These are phyloP conservation scores for Penelope pileata DNA, from an alignment of 2,113 vertebrate species.

Conservation along the genomic window DNA sequence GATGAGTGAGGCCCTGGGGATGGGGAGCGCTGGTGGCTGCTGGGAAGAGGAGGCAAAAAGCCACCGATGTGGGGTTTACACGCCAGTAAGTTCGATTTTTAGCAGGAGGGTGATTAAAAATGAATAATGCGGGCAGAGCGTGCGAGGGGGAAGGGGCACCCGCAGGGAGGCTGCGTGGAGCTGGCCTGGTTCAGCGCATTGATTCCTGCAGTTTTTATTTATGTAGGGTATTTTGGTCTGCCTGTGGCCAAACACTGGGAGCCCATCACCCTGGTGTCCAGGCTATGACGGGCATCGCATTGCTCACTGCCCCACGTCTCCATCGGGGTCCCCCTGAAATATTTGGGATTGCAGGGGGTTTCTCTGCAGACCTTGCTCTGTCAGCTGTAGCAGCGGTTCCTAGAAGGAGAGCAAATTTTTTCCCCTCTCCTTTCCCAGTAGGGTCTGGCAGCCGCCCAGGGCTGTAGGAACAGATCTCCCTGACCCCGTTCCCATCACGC, in stretches of 20 bases:
- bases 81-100: not conserved
- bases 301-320: not conserved
- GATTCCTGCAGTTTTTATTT: not conserved
- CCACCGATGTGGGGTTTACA: not conserved
- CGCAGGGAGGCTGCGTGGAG: not conserved
- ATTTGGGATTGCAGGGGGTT: not conserved
- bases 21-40: not conserved
- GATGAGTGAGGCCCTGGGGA: not conserved
- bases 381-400: not conserved
- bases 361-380: not conserved
- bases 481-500: conserved; percentile 42
- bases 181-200: not conserved
- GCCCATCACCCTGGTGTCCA: not conserved
- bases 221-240: not conserved
- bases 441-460: conserved; percentile 26
- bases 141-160: not conserved
- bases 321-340: not conserved
- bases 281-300: not conserved
- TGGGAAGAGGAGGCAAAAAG: not conserved
- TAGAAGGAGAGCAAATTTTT: conserved; percentile 62
- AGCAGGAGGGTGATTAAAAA: not conserved
- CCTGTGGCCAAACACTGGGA: fast-evolving
- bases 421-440: conserved; percentile 43
- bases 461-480: conserved; percentile 30
- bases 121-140: not conserved